phyloP scores from a whole-genome alignment of 2,888 invertebrate species.

The Heliconius ismenius region DNA sequence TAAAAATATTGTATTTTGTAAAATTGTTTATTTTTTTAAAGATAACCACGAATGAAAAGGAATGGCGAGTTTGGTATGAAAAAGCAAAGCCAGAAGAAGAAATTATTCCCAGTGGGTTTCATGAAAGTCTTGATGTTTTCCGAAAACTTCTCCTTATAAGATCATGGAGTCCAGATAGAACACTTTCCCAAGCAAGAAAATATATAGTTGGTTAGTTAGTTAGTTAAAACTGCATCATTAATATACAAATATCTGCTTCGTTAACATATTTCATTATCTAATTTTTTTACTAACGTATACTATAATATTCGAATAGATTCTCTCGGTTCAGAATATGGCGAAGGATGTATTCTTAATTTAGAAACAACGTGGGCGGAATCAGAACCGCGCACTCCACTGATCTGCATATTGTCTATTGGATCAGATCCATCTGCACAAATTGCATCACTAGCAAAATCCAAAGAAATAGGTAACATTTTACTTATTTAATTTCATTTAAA shows the following conservation, averaged over 20 bases:
- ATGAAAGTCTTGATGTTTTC: slow-evolving; percentile 92
- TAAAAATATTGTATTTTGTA: neutral
- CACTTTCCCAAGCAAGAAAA: slow-evolving; percentile 94
- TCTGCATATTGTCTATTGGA: slow-evolving; percentile 96
- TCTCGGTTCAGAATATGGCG: slow-evolving; percentile 92
- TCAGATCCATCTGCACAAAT: slow-evolving; percentile 99
- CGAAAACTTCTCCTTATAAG: slow-evolving; percentile 92
- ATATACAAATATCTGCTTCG: neutral
- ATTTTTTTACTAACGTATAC: neutral
- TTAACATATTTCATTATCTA: neutral
- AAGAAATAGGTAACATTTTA: slow-evolving; percentile 86
- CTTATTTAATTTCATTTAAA: slow-evolving; percentile 39
- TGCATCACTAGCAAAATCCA: slow-evolving; percentile 90
- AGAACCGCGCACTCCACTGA: slow-evolving; percentile 92
- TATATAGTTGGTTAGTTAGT: slow-evolving; percentile 88
- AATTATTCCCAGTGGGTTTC: slow-evolving; percentile 94
- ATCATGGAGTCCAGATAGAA: slow-evolving; percentile 97
- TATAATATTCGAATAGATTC: slow-evolving; percentile 83
- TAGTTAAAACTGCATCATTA: neutral
- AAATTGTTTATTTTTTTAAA: slow-evolving; percentile 49
- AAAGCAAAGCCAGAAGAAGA: slow-evolving; percentile 96
- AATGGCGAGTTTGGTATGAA: slow-evolving; percentile 95
- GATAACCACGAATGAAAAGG: slow-evolving; percentile 92
- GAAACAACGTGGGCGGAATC: slow-evolving; percentile 95
- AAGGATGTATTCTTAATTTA: slow-evolving; percentile 94